Base-by-base conservation (phyloP, 2,888 invertebrate genomes). In the Anagyrus pseudococci region DNA sequence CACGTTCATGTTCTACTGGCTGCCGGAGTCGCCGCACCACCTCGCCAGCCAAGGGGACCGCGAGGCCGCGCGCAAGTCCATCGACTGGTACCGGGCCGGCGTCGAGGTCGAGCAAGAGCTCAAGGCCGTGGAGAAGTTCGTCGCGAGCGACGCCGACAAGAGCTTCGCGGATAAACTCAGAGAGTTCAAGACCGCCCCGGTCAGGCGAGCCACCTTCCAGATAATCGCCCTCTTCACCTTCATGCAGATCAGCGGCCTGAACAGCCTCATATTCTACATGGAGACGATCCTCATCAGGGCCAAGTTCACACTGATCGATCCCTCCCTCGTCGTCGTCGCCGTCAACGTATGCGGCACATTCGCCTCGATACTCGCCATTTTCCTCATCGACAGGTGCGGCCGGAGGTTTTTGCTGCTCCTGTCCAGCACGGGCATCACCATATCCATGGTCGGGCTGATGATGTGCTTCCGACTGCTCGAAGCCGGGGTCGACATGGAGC, bases 21-120 rank as follows among this genome's bases (percentile, higher is more conserved):
- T 78, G 10, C 78, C 79, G 0, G 73, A 74, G 13, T 75, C 78
- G 6, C 77, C 79, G 0, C 69, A 79, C 44, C 68, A 55, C 4
- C 37, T 55, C 29, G 44, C 33, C 15, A 55, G 33, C 17, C 2
- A n/a, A 3, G 55, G 55, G n/a, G 13, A 55, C 3, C 15, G 2
- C 37, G 20, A 55, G 10, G 55, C n/a, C n/a, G 55, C 55, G 2
- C 23, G 47, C 20, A 13, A 17, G 4, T 33, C 55, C 6, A 22
- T 55, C 15, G n/a, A 19, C 22, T 55, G 55, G 55, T 55, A 55
- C 46, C 26, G 37, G 17, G 33, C 33, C n/a, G 55, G 55, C 8
- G 10, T n/a, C n/a, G 44, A 29, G 22, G 55, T 55, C 0, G 55
- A 55, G 7, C 23, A 29, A 4, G 55, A 55, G 46, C n/a, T 55